phyloP scores from a whole-genome alignment of 2,113 vertebrate genomes.

The Sceloporus tristichus region DNA sequence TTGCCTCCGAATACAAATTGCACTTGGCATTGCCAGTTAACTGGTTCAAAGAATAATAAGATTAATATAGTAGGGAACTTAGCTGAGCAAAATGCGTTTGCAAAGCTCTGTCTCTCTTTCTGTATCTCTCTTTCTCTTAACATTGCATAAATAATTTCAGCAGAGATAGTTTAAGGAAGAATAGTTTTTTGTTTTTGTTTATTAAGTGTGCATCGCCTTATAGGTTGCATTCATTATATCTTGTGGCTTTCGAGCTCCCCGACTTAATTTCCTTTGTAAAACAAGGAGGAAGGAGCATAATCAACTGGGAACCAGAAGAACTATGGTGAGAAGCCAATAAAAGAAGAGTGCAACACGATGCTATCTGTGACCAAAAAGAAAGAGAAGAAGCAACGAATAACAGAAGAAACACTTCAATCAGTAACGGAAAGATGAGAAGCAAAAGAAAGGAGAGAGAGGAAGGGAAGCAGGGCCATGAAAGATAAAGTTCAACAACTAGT shows the following conservation, averaged over 20 bases:
- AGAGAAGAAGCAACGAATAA: no score
- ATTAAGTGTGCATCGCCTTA: constrained; percentile 57
- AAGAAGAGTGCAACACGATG: no score
- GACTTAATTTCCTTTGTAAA: constrained; percentile 45
- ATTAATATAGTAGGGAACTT: constrained; percentile 99
- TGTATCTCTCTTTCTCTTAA: constrained; percentile 57
- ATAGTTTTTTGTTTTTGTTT: no score
- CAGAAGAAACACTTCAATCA: no score
- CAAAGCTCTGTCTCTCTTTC: constrained; percentile 54
- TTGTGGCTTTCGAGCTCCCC: constrained; percentile 43
- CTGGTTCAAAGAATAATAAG: constrained; percentile 99
- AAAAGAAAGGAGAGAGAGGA: not conserved
- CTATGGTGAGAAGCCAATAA: no score
- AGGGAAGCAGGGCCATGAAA: not conserved
- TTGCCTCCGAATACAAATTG: constrained; percentile 98
- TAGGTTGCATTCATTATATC: constrained; percentile 59
- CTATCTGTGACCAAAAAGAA: no score
- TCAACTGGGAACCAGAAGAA: no score
- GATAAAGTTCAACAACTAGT: not conserved
- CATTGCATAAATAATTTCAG: constrained; percentile 83
- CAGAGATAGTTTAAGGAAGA: constrained; percentile 60
- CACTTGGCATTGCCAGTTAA: constrained; percentile 98
- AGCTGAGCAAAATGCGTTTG: constrained; percentile 82
- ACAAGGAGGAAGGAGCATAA: constrained; percentile 40
- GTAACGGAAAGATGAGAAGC: not conserved